A percentile compares a stretch with the other conserved stretches of the same genome.
Conservation (phyloP, 2,113 vertebrate genomes). For the Alethe castanea region DNA sequence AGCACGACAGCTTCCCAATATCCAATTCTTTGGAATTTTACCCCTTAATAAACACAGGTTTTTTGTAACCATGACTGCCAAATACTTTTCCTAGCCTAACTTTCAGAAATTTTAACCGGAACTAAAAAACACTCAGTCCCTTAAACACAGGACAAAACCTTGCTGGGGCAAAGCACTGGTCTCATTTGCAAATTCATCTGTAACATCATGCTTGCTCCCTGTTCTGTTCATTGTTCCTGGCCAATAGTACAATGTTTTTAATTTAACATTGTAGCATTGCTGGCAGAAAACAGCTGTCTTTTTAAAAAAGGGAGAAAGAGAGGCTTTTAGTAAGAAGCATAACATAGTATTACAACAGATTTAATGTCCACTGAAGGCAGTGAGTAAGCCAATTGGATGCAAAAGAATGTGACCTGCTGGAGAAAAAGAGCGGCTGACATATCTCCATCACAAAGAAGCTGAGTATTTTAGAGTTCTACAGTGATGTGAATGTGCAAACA, state of each 20-base stretch:
- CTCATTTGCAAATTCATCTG: background rate
- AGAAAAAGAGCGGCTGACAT: conserved; percentile 35
- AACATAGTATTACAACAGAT: conserved; percentile 44
- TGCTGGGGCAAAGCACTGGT: background rate
- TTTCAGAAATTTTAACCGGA: background rate
- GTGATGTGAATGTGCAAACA: conserved; percentile 54
- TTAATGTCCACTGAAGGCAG: conserved; percentile 41
- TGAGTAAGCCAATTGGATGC: conserved; percentile 19
- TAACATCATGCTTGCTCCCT: background rate
- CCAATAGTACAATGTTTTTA: background rate
- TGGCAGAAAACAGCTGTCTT: conserved; percentile 47
- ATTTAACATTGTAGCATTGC: conserved; percentile 15
- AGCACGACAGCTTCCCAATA: background rate
- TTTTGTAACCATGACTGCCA: background rate
- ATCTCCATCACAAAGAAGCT: conserved; percentile 41
- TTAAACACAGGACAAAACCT: background rate
- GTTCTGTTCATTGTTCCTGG: conserved; percentile 30
- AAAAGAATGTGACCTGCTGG: conserved; percentile 52
- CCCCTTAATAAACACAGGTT: background rate
- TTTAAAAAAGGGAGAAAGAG: background rate
- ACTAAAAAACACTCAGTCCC: background rate
- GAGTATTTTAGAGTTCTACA: conserved; percentile 15
- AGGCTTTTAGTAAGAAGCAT: conserved; percentile 27
- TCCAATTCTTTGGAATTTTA: background rate
- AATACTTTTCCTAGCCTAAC: background rate